These are phyloP conservation scores for Yponomeuta sedellus DNA, from an alignment of 2,888 invertebrate species.

Conservation along the genomic window DNA sequence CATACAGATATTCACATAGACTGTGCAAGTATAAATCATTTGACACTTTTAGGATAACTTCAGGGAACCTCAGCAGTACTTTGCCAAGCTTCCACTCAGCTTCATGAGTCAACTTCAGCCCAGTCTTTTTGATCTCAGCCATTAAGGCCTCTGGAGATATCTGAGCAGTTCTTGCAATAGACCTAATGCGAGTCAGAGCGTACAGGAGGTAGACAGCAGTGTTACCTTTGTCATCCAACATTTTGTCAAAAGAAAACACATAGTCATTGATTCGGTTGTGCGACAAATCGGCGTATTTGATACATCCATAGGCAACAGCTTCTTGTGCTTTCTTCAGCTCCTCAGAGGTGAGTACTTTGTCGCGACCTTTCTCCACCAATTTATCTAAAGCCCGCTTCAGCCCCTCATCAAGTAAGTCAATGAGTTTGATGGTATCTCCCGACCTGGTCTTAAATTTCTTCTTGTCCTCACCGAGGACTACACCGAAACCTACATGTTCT, in stretches of 20 bases:
- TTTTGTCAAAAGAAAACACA: conserved; percentile 98
- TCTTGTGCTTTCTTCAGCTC: conserved; percentile 91
- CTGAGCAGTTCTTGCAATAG: conserved; percentile 88
- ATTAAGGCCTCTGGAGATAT: conserved; percentile 78
- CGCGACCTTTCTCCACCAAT: conserved; percentile 89
- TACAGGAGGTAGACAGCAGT: conserved; percentile 98
- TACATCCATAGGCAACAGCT: conserved; percentile 97
- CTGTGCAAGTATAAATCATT: conserved; percentile 90
- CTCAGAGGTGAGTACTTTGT: conserved; percentile 86
- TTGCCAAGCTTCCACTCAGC: conserved; percentile 97
- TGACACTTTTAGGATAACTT: conserved; percentile 87
- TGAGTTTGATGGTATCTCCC: conserved; percentile 94
- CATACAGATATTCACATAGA: conserved; percentile 97
- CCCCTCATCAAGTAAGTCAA: conserved; percentile 94
- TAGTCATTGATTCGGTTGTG: conserved; percentile 96
- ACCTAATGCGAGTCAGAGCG: conserved; percentile 94
- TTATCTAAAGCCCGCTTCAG: conserved; percentile 88
- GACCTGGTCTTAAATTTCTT: conserved; percentile 99
- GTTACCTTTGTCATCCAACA: conserved; percentile 99
- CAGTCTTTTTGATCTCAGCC: conserved; percentile 75
- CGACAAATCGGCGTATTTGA: conserved; percentile 97
- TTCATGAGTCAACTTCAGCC: conserved; percentile 87
- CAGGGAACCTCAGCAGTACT: conserved; percentile 89
- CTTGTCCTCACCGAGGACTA: conserved; percentile 98
- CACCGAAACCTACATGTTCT: conserved; percentile 97